These are phyloP conservation scores for Euura saliciscinereae DNA, from an alignment of 1,140 invertebrate species.

Conservation along the genomic window DNA sequence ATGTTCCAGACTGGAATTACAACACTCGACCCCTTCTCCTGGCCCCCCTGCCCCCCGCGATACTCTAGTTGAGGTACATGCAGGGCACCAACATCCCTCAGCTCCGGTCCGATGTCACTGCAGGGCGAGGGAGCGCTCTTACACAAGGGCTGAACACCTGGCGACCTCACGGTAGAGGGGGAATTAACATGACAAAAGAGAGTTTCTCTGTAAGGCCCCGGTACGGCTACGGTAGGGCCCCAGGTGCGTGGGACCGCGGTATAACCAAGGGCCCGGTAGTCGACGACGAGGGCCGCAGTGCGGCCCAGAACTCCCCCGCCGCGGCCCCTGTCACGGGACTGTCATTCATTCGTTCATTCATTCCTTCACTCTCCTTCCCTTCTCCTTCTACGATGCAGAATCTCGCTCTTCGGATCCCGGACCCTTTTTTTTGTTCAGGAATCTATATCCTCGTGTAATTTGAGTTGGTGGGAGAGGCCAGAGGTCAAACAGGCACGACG, in stretches of 20 bases:
- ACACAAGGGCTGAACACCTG: constrained; percentile 44
- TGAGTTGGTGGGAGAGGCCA: too few species aligned
- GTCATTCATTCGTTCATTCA: constrained; percentile 7
- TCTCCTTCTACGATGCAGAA: background rate
- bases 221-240: constrained; percentile 34
- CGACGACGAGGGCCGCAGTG: constrained; percentile 32
- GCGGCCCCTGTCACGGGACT: constrained; percentile 18
- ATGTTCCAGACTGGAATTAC: background rate
- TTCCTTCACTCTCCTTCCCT: background rate
- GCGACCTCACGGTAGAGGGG: constrained; percentile 31
- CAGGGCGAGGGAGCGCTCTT: background rate
- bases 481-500: too few species aligned
- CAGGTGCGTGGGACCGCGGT: constrained; percentile 55
- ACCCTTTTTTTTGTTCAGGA: constrained; percentile 7
- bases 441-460: too few species aligned
- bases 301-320: constrained; percentile 51
- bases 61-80: background rate
- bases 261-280: constrained; percentile 44
- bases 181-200: constrained; percentile 51
- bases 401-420: too few species aligned
- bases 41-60: background rate
- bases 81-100: constrained; percentile 1
- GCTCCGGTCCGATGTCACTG: background rate
- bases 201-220: constrained; percentile 34
- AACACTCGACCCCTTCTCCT: constrained; percentile 18